Conservation (phyloP, 2,113 vertebrate genomes). For the Castor canadensis region DNA sequence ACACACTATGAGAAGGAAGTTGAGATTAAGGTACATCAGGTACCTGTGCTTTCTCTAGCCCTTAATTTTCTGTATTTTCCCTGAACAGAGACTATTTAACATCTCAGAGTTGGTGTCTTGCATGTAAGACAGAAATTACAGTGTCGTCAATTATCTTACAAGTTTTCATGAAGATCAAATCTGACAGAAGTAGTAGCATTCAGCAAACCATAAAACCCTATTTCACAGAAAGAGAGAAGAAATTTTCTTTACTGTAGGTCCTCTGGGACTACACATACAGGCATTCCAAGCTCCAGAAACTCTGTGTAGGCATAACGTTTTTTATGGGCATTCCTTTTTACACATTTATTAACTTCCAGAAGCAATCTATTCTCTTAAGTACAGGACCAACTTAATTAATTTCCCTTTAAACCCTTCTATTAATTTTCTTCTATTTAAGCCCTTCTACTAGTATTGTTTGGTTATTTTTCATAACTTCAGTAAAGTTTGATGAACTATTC, state of each 20-base stretch:
- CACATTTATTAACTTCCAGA: neutral
- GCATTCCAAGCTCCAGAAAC: neutral
- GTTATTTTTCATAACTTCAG: neutral
- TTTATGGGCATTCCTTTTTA: neutral
- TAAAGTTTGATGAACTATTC: slow-evolving; percentile 15
- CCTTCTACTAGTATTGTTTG: slow-evolving; percentile 14
- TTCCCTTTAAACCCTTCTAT: too few species aligned
- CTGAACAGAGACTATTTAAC: neutral
- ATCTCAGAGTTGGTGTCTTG: slow-evolving; percentile 47
- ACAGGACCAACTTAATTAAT: neutral
- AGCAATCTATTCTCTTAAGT: neutral
- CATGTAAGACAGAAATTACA: slow-evolving; percentile 8
- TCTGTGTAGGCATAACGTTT: neutral
- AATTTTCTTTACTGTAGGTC: neutral
- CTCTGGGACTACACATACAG: neutral
- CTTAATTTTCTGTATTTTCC: neutral
- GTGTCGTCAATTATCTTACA: neutral
- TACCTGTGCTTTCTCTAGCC: neutral
- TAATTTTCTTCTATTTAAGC: neutral
- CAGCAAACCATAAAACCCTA: neutral
- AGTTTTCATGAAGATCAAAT: slow-evolving; percentile 4
- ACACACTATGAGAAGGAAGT: neutral
- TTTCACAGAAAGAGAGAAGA: neutral
- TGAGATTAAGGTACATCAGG: neutral
- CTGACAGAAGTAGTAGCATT: slow-evolving; percentile 1